Conservation (phyloP, 2,888 invertebrate genomes). For the Steinernema carpocapsae region DNA sequence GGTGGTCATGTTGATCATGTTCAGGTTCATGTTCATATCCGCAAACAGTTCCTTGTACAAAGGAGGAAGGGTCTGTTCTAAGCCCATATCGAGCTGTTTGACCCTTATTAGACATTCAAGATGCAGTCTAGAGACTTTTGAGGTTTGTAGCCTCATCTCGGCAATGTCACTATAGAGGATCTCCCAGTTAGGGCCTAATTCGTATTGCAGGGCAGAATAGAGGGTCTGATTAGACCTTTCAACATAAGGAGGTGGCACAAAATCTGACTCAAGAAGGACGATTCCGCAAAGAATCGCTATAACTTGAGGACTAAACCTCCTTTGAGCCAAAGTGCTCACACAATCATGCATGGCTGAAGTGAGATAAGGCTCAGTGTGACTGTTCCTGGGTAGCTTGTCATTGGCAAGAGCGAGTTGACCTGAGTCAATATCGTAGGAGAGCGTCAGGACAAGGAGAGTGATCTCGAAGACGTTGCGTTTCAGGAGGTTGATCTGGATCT, state of each 20-base stretch:
- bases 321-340: background rate
- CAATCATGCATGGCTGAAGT: conserved; percentile 20
- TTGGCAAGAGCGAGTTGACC: conserved; percentile 16
- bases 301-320: conserved; percentile 23
- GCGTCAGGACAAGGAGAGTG: conserved; percentile 90
- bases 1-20: background rate
- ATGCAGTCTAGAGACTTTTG: conserved; percentile 12
- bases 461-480: conserved; percentile 95
- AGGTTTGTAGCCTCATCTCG: conserved; percentile 24
- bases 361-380: conserved; percentile 17
- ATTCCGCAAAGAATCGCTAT: conserved; percentile 24
- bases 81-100: background rate
- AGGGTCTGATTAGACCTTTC: background rate
- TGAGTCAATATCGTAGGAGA: conserved; percentile 20
- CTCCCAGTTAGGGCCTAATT: conserved; percentile 23
- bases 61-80: conserved; percentile 46
- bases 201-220: conserved; percentile 6
- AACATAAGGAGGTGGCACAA: background rate
- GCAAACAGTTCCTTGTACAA: conserved; percentile 61
- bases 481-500: conserved; percentile 95
- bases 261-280: conserved; percentile 27
- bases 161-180: conserved; percentile 17
- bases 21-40: background rate
- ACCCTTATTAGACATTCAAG: conserved; percentile 1
- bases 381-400: conserved; percentile 6